Base-by-base conservation (phyloP, 2,888 invertebrate genomes). In the Anthophora plumipes region DNA sequence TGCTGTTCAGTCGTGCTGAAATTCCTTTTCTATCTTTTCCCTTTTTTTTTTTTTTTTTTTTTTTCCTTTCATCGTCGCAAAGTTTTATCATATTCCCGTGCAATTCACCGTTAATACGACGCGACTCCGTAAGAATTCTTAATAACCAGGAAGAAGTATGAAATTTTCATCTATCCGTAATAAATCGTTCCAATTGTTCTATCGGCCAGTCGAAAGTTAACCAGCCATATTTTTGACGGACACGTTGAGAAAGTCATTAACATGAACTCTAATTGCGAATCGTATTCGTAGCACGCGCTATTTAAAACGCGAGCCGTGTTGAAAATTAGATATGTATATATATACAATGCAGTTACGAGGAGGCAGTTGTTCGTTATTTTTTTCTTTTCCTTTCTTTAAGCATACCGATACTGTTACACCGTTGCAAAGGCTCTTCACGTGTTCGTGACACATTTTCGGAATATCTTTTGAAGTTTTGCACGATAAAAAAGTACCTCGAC, bases 1-100 rank as follows among this genome's bases (percentile, higher is more conserved):
- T 31, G 63, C 41, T 83, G 82, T 74, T 85, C 89, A 73, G 68
- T 83, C 84, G 83, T 84, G 84, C 83, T 83, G 84, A 88, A 89
- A 88, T 82, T 77, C 64, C 48, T 57, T 73, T 80, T 70, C 59
- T 12, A 20, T 60, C 67, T 57, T 46, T 63, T 57, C 11, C 48
- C 31, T 64, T 9, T 31, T 31, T 12, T 22, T 60, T 71, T 57
- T 46, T 63, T 57, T 14, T 54, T 41, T 64, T 9, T 31, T 31
- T 3, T 1, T 4, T 31, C 4, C 4, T 59, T 1, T 9, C 17
- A 12, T 7, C 20, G 37, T 71, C 46, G 46, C 43, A 22, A 12
- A 6, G 4, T 0, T 71, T 41, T 7, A 17, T 20, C 3, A 11
- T 52, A 31, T 11, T n/a, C 8, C 22, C 14, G 22, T 46, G 5